Conservation (phyloP, 2,888 invertebrate genomes). For the Gymnosoma rotundatum region DNA sequence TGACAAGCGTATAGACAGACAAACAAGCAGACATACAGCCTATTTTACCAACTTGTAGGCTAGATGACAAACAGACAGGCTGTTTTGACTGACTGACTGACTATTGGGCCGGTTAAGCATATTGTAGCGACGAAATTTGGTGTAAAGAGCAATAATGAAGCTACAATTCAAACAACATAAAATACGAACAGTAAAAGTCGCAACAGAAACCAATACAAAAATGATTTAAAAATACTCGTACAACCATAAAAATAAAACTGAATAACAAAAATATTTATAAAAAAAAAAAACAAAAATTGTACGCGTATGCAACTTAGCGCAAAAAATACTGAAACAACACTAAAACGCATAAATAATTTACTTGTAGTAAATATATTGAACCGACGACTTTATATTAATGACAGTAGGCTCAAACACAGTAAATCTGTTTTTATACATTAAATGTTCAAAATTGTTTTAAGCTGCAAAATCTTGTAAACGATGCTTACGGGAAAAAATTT, state of each 20-base stretch:
- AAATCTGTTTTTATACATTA: neutral
- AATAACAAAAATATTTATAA: conserved; percentile 6
- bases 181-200: conserved; percentile 72
- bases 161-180: conserved; percentile 73
- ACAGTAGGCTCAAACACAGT: conserved; percentile 29
- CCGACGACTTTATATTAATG: neutral
- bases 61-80: neutral
- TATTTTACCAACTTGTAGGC: conserved; percentile 23
- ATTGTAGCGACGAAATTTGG: conserved; percentile 58
- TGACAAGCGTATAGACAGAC: neutral
- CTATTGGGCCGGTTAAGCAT: conserved; percentile 21
- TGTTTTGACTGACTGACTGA: too few species aligned
- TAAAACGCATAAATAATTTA: conserved; percentile 23
- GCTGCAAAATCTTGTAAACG: too few species aligned
- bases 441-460: too few species aligned
- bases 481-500: too few species aligned
- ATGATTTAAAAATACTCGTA: conserved; percentile 25
- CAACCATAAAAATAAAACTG: conserved; percentile 19
- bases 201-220: conserved; percentile 57
- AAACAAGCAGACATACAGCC: neutral
- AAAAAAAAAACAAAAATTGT: neutral
- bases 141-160: too few species aligned
- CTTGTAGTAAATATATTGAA: neutral
- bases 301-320: conserved; percentile 51
- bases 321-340: conserved; percentile 27